These are phyloP conservation scores for Eubasilissa regina DNA, from an alignment of 1,140 invertebrate genomes.

Conservation along the genomic window DNA sequence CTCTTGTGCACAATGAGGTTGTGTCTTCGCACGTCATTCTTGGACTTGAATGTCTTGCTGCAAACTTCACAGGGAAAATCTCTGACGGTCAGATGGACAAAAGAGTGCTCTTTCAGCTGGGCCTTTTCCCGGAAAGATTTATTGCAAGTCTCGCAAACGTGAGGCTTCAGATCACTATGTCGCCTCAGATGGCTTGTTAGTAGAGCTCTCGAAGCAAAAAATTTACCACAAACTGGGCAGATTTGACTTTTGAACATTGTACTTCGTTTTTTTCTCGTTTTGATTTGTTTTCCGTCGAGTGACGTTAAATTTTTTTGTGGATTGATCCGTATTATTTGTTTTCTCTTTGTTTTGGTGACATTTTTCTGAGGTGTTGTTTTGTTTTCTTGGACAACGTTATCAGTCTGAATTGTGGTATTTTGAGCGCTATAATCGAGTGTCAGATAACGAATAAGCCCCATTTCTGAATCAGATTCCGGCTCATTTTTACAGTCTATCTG, in stretches of 20 bases:
- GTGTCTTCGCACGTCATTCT: neutral
- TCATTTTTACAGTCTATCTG: neutral
- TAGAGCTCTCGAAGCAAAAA: neutral
- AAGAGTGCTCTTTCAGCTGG: neutral
- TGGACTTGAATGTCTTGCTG: neutral
- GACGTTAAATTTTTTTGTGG: neutral
- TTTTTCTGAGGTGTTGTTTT: neutral
- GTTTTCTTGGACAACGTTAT: neutral
- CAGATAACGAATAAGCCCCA: too few relatives aligned
- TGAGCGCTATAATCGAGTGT: neutral
- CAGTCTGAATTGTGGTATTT: neutral
- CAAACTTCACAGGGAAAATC: constrained; percentile 1
- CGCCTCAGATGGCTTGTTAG: neutral
- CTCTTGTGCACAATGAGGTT: neutral
- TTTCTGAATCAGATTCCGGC: neutral
- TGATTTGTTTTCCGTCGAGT: neutral
- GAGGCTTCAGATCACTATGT: neutral
- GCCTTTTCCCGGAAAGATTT: constrained; percentile 1
- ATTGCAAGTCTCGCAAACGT: constrained; percentile 5
- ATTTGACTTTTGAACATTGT: neutral
- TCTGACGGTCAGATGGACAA: neutral
- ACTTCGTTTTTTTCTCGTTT: neutral
- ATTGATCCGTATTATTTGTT: neutral
- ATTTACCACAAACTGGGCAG: constrained; percentile 18
- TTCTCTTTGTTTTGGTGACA: neutral